Base-by-base conservation (phyloP, 2,888 invertebrate genomes). In the Agrilus cyanescens region DNA sequence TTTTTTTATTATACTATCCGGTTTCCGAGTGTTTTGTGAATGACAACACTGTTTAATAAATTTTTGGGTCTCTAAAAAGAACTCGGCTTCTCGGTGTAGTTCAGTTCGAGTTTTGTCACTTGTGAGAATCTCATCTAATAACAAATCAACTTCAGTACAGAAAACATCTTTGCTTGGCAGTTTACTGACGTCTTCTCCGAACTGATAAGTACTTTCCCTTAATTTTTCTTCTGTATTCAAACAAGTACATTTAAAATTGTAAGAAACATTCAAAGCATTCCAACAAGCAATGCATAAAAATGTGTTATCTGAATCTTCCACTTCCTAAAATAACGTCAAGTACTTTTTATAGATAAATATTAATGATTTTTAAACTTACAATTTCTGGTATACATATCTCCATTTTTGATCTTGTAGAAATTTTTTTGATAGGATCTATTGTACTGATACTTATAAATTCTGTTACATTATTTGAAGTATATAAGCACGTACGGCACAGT, bases 361-460 rank as follows among this genome's bases (percentile, higher is more conserved):
- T 13, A 31, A 42, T 15, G 15, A 10, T 14, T 32, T 13, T 4
- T 14, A 35, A 30, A 16, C 4, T 44, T 44, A 46, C 46, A 41
- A 46, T 41, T 41, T 46, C 46, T 15, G 46, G 46, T 12, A 46
- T 41, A 40, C 46, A 46, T 13, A 30, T 39, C 37, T 37, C 39
- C 10, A 46, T 20, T 41, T 46, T 44, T 4, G 32, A 32, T 33
- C 18, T 44, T 13, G 38, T 44, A 30, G 40, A 39, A 13, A 44
- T 41, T 15, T 41, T 38, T 16, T 39, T 41, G 10, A 39, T 25
- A 32, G 41, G 12, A 15, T 20, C 18, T 37, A 41, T 25, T 10
- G 25, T 39, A 14, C 18, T 25, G 25, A 46, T 32, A n/a, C 31
- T 44, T 10, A 42, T 8, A 37, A 44, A 41, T 18, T 37, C 42